Evolutionary conservation across 2,888 invertebrate genomes (phyloP).

Genomic region (Sminthurinus aureus): DNA sequence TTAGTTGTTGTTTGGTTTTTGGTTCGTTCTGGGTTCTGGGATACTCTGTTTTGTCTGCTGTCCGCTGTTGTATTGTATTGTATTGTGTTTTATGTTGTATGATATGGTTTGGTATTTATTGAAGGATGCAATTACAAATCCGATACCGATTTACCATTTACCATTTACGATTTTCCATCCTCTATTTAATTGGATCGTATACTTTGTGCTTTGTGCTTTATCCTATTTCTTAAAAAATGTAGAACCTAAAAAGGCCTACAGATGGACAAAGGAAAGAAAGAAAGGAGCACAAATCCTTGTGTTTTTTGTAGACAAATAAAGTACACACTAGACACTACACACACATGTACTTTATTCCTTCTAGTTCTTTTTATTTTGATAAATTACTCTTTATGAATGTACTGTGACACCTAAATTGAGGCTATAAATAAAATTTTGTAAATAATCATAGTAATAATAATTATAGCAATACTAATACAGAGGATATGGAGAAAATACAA

Average conservation of each 20-base stretch:
- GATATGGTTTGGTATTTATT: too few relatives aligned
- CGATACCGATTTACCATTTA: too few relatives aligned
- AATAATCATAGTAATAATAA: background rate
- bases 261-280: background rate
- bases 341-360: background rate
- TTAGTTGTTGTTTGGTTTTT: too few relatives aligned
- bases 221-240: background rate
- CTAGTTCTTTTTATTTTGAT: too few relatives aligned
- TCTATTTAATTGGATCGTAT: background rate
- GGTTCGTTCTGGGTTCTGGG: too few relatives aligned
- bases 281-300: background rate
- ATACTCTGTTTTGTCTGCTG: too few relatives aligned
- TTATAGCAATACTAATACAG: background rate
- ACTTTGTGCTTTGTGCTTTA: background rate
- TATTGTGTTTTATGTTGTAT: too few relatives aligned
- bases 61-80: too few relatives aligned
- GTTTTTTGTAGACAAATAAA: background rate
- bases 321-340: too few relatives aligned
- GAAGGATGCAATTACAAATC: too few relatives aligned
- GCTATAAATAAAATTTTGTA: background rate
- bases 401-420: background rate
- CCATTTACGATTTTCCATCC: background rate
- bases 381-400: background rate
- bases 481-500: background rate
- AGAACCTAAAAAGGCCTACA: background rate